A percentile compares a stretch with the other conserved stretches of the same genome.
These are phyloP conservation scores for Artibeus lituratus DNA, from an alignment of 2,797 vertebrate species.

Conservation along the genomic window DNA sequence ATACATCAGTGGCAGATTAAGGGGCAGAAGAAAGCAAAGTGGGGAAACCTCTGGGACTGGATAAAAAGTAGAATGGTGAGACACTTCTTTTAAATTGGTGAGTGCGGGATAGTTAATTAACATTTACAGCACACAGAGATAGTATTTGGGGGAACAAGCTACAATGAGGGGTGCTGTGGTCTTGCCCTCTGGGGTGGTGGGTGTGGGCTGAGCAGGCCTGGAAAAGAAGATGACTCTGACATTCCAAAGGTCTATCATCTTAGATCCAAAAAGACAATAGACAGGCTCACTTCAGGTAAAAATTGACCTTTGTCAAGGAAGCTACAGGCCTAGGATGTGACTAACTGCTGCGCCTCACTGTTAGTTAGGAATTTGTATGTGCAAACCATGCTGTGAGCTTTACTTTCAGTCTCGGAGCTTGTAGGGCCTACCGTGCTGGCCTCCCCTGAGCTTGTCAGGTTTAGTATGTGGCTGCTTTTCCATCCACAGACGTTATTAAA, in stretches of 20 bases:
- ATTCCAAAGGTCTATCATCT: background rate
- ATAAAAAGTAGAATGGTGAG: background rate
- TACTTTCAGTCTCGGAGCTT: background rate
- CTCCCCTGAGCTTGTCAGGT: background rate
- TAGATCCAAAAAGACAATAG: background rate
- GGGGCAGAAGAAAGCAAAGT: background rate
- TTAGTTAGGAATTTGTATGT: background rate
- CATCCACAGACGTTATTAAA: background rate
- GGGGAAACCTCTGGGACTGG: background rate
- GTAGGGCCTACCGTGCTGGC: background rate
- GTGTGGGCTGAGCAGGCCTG: background rate
- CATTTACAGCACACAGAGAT: background rate
- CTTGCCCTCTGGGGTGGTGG: background rate
- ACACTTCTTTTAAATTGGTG: background rate
- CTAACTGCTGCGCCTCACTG: background rate
- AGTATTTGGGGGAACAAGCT: background rate
- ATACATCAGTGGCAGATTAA: background rate
- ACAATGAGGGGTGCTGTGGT: background rate
- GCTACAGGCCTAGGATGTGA: background rate
- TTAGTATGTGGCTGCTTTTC: background rate
- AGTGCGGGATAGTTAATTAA: background rate
- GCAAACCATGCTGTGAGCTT: background rate
- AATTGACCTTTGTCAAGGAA: background rate
- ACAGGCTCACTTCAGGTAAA: background rate
- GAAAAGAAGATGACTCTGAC: background rate